Evolutionary conservation across 1,140 invertebrate species (phyloP).

Genomic region (Galendromus occidentalis): DNA sequence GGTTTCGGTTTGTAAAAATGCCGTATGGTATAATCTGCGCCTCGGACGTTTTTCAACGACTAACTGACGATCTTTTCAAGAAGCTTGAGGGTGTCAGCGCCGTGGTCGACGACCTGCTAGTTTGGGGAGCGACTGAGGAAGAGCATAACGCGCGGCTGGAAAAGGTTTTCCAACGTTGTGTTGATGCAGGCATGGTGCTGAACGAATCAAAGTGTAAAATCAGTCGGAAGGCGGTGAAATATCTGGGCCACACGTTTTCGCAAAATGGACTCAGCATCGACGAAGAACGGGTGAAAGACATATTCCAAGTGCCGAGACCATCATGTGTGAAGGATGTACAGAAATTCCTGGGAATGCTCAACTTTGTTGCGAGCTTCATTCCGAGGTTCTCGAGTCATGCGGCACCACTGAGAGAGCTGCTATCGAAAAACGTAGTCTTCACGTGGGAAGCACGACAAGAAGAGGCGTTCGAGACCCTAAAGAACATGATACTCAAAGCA

Average conservation of each 20-base stretch:
- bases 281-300: neutral
- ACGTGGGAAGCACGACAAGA: neutral
- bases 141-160: too few relatives aligned
- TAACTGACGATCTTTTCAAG: neutral
- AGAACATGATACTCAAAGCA: too few relatives aligned
- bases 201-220: too few relatives aligned
- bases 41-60: neutral
- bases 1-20: neutral
- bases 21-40: neutral
- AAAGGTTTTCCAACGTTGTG: too few relatives aligned
- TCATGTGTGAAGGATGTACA: constrained; percentile 9
- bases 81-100: neutral
- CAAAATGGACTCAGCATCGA: too few relatives aligned
- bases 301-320: neutral
- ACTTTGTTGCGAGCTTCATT: constrained; percentile 30
- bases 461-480: neutral
- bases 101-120: too few relatives aligned
- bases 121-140: too few relatives aligned
- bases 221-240: too few relatives aligned
- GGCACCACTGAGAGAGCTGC: constrained; percentile 25
- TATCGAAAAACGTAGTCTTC: constrained; percentile 7
- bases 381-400: constrained; percentile 24
- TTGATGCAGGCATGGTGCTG: too few relatives aligned
- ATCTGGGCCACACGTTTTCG: too few relatives aligned
- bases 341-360: constrained; percentile 16